phyloP scores from a whole-genome alignment of 2,113 vertebrate genomes.

The Nanorana parkeri region DNA sequence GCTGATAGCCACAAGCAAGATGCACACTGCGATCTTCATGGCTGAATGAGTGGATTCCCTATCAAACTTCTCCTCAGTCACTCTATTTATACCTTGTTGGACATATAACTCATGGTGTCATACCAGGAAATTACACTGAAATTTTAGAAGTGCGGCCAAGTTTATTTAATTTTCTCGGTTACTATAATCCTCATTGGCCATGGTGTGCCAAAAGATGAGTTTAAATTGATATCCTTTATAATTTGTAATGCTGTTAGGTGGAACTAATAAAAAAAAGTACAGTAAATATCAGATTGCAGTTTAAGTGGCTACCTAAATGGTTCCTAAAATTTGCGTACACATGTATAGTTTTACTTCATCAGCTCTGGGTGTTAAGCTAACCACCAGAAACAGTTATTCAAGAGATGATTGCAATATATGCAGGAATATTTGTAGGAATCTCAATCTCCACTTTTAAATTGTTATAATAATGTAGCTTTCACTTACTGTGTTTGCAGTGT shows the following conservation, averaged over 20 bases:
- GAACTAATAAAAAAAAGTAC: background rate
- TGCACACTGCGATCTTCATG: slow-evolving; percentile 29
- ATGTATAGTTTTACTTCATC: background rate
- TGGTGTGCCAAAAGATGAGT: background rate
- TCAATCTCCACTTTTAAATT: too few relatives aligned
- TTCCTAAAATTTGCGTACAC: too few relatives aligned
- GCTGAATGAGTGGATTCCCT: background rate
- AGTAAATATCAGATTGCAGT: slow-evolving; percentile 15
- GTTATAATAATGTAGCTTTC: too few relatives aligned
- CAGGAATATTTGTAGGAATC: too few relatives aligned
- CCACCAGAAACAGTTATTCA: too few relatives aligned
- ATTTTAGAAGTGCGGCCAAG: slow-evolving; percentile 18
- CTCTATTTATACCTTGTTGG: slow-evolving; percentile 3
- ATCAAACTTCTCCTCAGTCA: background rate
- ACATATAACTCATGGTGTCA: background rate
- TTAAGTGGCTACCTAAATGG: background rate
- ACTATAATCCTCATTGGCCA: slow-evolving; percentile 36
- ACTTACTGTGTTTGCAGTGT: too few relatives aligned
- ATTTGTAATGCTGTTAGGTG: background rate
- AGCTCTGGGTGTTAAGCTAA: too few relatives aligned
- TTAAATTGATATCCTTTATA: background rate
- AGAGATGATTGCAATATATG: too few relatives aligned
- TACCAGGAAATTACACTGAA: background rate
- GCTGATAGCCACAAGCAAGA: slow-evolving; percentile 31
- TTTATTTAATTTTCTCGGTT: background rate